Evolutionary conservation across 2,888 invertebrate genomes (phyloP).

Genomic region (Creontiades dilutus): DNA sequence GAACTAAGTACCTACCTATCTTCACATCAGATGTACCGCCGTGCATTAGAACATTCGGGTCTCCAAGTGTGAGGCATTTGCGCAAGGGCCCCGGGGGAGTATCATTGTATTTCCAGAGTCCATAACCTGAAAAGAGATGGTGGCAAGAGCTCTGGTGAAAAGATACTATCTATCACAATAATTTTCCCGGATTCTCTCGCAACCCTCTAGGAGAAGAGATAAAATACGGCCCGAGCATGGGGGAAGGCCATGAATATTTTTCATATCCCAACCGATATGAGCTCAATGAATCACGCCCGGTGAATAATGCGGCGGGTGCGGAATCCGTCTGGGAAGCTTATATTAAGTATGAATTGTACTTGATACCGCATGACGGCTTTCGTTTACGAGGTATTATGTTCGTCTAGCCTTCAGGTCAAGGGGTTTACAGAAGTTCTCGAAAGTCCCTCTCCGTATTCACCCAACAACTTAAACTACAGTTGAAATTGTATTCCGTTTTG

Average conservation of each 20-base stretch:
- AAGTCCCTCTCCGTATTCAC: too few relatives aligned
- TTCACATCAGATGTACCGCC: not conserved
- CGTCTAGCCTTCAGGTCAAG: not conserved
- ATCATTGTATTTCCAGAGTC: slow-evolving; percentile 2
- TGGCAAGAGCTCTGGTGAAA: slow-evolving; percentile 46
- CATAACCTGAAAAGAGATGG: slow-evolving; percentile 51
- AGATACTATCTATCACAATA: slow-evolving; percentile 51
- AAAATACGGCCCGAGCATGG: slow-evolving; percentile 34
- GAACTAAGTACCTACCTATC: too few relatives aligned
- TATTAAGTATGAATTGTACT: slow-evolving; percentile 39
- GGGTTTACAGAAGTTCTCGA: too few relatives aligned
- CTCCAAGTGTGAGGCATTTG: not conserved
- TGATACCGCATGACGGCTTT: not conserved
- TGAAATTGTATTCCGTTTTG: too few relatives aligned
- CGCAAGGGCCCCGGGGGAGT: not conserved
- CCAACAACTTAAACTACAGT: too few relatives aligned
- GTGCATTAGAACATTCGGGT: not conserved
- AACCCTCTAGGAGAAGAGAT: slow-evolving; percentile 36
- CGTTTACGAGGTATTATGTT: not conserved
- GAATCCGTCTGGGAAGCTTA: slow-evolving; percentile 11
- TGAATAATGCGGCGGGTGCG: slow-evolving; percentile 6
- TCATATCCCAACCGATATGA: slow-evolving; percentile 48
- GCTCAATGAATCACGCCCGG: slow-evolving; percentile 37
- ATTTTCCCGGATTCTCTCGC: slow-evolving; percentile 41
- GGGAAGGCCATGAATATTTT: slow-evolving; percentile 41